phyloP scores from a whole-genome alignment of 2,888 invertebrate genomes.

The Ectemnius continuus region DNA sequence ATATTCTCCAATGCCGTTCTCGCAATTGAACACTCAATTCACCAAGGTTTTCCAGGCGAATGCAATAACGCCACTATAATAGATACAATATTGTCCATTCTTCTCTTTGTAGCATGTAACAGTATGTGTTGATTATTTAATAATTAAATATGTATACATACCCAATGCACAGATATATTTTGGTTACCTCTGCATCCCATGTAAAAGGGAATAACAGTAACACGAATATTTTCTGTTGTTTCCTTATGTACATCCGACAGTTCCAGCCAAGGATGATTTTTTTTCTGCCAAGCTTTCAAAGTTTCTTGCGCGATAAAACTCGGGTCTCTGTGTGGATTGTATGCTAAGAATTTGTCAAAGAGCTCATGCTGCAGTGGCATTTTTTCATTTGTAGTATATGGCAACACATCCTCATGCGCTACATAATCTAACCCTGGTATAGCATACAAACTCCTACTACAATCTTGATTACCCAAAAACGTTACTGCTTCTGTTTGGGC shows the following conservation, averaged over 20 bases:
- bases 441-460: constrained; percentile 95
- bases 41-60: constrained; percentile 96
- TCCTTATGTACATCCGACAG: constrained; percentile 98
- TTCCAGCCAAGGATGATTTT: constrained; percentile 98
- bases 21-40: constrained; percentile 93
- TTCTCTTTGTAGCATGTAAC: neutral
- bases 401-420: constrained; percentile 97
- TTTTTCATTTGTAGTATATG: constrained; percentile 93
- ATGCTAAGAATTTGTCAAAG: constrained; percentile 95
- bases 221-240: constrained; percentile 96
- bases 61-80: constrained; percentile 96
- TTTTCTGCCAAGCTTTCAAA: constrained; percentile 96
- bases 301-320: constrained; percentile 94
- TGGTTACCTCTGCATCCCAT: constrained; percentile 97
- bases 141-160: constrained; percentile 70
- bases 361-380: constrained; percentile 96
- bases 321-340: constrained; percentile 90
- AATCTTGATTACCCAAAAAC: constrained; percentile 97
- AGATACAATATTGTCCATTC: constrained; percentile 17
- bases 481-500: constrained; percentile 99
- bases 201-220: constrained; percentile 99
- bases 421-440: constrained; percentile 99
- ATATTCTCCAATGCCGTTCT: constrained; percentile 99
- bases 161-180: constrained; percentile 95
- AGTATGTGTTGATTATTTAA: neutral